Conservation (phyloP, 2,113 vertebrate species). For the Pomatostomus ruficeps region DNA sequence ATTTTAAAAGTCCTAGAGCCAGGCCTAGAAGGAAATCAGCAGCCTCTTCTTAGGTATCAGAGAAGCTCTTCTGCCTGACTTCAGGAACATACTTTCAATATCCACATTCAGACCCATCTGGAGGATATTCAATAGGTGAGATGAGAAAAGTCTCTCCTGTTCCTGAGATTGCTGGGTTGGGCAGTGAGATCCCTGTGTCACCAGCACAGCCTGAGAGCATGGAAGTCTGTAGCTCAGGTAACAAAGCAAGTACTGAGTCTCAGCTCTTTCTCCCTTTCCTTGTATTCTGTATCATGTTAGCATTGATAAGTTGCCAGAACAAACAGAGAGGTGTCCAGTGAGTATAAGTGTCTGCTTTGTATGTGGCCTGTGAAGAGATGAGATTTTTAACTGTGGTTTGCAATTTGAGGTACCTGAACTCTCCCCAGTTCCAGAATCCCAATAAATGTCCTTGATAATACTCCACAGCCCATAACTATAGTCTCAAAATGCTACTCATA, state of each 20-base stretch:
- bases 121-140: background rate
- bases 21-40: background rate
- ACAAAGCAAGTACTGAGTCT: background rate
- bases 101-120: background rate
- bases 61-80: background rate
- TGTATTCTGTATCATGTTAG: background rate
- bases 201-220: background rate
- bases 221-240: background rate
- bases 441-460: background rate
- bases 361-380: background rate
- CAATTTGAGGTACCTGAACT: background rate
- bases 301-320: background rate
- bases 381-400: rapidly evolving
- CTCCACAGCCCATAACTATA: background rate
- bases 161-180: background rate
- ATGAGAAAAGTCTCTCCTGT: background rate
- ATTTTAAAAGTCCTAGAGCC: background rate
- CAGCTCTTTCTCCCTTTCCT: background rate
- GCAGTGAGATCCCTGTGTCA: background rate
- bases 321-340: background rate
- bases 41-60: background rate
- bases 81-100: background rate
- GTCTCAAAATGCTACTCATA: background rate
- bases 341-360: background rate
- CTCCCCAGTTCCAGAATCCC: background rate